phyloP scores from a whole-genome alignment of 2,888 invertebrate genomes.

The Ectemnius continuus region DNA sequence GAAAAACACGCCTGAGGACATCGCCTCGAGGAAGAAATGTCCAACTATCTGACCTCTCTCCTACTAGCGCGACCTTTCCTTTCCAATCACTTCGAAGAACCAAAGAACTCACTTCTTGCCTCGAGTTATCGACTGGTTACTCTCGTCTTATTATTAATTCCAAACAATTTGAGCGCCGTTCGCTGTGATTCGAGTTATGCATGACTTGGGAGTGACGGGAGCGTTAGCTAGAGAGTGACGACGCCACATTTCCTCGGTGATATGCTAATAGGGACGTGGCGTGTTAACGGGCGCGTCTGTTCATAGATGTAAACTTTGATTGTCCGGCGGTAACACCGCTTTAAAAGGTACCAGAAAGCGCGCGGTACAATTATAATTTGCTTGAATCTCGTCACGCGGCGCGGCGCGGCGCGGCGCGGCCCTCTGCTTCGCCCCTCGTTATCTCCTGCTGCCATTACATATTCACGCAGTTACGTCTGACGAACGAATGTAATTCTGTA shows the following conservation, averaged over 20 bases:
- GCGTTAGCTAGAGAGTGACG: too few species aligned
- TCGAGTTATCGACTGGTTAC: too few species aligned
- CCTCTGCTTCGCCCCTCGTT: background rate
- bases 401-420: constrained; percentile 25
- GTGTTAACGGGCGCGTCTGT: constrained; percentile 18
- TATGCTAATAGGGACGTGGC: constrained; percentile 9
- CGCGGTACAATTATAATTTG: constrained; percentile 52
- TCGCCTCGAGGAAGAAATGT: constrained; percentile 5
- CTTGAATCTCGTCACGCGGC: constrained; percentile 56
- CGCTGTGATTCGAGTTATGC: too few species aligned
- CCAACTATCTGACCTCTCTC: too few species aligned
- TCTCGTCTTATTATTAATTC: too few species aligned
- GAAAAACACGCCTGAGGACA: constrained; percentile 33
- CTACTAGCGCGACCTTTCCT: too few species aligned
- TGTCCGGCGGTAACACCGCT: constrained; percentile 31
- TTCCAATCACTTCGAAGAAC: too few species aligned
- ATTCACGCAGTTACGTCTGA: constrained; percentile 56
- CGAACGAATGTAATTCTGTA: constrained; percentile 53
- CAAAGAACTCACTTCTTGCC: too few species aligned
- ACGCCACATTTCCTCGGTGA: constrained; percentile 1
- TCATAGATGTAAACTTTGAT: constrained; percentile 35
- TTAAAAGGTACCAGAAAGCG: constrained; percentile 33
- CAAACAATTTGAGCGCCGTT: too few species aligned
- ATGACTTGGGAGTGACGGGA: too few species aligned
- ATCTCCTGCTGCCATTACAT: constrained; percentile 34